A percentile compares a stretch with the other conserved stretches of the same genome.
These are phyloP conservation scores for Brachyhypopomus gauderio DNA, from an alignment of 2,113 vertebrate genomes.

Conservation along the genomic window DNA sequence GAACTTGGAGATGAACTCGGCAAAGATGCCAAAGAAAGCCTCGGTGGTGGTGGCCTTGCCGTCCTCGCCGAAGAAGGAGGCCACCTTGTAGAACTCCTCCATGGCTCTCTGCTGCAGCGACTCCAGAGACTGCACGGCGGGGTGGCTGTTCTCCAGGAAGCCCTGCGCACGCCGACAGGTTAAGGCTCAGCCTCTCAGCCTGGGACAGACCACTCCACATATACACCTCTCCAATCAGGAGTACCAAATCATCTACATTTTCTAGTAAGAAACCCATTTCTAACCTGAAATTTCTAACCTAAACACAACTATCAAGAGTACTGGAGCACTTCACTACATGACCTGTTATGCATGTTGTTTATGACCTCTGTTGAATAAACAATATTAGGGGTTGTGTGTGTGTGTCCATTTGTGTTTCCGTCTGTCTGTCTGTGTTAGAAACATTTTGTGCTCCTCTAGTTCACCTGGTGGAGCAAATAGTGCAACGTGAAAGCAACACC, in stretches of 20 bases:
- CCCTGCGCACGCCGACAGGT: constrained; percentile 73
- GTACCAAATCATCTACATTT: background rate
- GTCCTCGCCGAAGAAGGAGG: constrained; percentile 94
- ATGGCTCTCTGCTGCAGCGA: constrained; percentile 88
- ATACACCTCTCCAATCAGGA: no score
- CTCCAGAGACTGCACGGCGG: constrained; percentile 84
- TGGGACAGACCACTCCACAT: background rate
- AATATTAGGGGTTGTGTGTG: no score
- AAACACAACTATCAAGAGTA: background rate
- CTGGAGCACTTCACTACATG: no score
- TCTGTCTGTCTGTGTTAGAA: no score
- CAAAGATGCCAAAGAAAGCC: constrained; percentile 94
- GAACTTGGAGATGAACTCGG: constrained; percentile 93
- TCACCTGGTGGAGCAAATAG: background rate
- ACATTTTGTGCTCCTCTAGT: no score
- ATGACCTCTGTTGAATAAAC: no score
- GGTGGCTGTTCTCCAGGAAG: constrained; percentile 92
- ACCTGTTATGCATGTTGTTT: no score
- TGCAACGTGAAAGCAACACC: background rate
- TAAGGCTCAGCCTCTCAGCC: constrained; percentile 67
- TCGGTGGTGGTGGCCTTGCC: constrained; percentile 86
- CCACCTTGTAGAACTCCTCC: constrained; percentile 87
- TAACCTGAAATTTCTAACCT: background rate
- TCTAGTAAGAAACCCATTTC: background rate
- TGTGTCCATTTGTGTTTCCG: no score